Conservation (phyloP, 2,888 invertebrate genomes). For the Hyposoter dolosus region DNA sequence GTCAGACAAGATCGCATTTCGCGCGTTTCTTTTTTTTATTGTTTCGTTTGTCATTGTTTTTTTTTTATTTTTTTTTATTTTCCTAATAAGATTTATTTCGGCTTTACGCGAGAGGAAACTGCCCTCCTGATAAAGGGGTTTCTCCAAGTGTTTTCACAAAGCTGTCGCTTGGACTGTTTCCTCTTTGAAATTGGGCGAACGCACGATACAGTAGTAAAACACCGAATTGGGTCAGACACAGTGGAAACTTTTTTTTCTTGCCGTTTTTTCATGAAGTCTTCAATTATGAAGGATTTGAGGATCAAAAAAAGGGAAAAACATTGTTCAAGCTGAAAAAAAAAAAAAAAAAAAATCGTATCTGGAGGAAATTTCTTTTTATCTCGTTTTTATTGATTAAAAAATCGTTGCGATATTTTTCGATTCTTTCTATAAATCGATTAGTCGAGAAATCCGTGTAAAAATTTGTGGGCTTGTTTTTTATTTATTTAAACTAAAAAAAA, state of each 20-base stretch:
- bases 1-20: constrained; percentile 38
- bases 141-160: not conserved
- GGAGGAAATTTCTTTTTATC: too few species aligned
- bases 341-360: not conserved
- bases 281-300: not conserved
- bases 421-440: too few species aligned
- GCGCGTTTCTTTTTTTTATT: not conserved
- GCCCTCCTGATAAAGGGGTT: not conserved
- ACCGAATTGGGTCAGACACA: constrained; percentile 5
- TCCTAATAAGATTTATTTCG: not conserved
- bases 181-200: constrained; percentile 9
- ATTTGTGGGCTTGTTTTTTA: too few species aligned
- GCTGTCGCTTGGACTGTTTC: not conserved
- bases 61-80: not conserved
- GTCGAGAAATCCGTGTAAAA: too few species aligned
- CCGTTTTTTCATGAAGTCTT: not conserved
- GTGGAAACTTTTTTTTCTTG: not conserved
- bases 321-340: not conserved
- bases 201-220: constrained; percentile 18
- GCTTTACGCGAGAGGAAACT: constrained; percentile 6
- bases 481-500: too few species aligned
- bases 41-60: not conserved
- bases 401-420: too few species aligned
- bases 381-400: too few species aligned
- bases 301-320: not conserved